Evolutionary conservation across 2,888 invertebrate genomes (phyloP).

Genomic region (Mimachlamys varia): DNA sequence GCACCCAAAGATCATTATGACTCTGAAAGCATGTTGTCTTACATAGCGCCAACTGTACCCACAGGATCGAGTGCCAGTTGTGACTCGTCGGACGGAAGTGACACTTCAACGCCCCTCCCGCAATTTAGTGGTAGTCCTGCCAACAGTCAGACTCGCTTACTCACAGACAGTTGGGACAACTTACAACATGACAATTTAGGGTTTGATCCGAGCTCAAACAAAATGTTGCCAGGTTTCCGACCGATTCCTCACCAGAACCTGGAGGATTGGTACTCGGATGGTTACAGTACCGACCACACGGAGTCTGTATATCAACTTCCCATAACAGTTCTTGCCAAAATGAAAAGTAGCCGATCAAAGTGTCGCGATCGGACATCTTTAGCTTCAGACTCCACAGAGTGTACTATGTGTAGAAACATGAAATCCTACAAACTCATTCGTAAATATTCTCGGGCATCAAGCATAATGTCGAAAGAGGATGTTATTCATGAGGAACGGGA

Average conservation of each 20-base stretch:
- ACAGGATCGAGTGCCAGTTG: slow-evolving; percentile 48
- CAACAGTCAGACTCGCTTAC: slow-evolving; percentile 60
- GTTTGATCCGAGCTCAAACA: slow-evolving; percentile 47
- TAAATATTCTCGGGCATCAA: slow-evolving; percentile 39
- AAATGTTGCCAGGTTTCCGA: slow-evolving; percentile 48
- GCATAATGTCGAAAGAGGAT: slow-evolving; percentile 48
- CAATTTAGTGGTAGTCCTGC: slow-evolving; percentile 53
- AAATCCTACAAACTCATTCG: slow-evolving; percentile 42
- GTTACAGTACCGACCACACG: slow-evolving; percentile 66
- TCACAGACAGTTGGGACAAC: slow-evolving; percentile 69
- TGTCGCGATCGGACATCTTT: slow-evolving; percentile 53
- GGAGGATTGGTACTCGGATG: slow-evolving; percentile 67
- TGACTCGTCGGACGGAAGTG: slow-evolving; percentile 54
- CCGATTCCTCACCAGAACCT: slow-evolving; percentile 58
- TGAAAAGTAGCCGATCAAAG: slow-evolving; percentile 40
- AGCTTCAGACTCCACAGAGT: slow-evolving; percentile 62
- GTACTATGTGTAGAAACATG: slow-evolving; percentile 65
- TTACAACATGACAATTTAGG: slow-evolving; percentile 54
- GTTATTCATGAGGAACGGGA: slow-evolving; percentile 52
- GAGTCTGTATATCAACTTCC: slow-evolving; percentile 64
- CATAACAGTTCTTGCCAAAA: slow-evolving; percentile 63
- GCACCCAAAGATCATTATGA: slow-evolving; percentile 37
- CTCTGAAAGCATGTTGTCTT: slow-evolving; percentile 59
- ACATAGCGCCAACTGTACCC: slow-evolving; percentile 55
- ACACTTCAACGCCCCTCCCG: slow-evolving; percentile 53